Evolutionary conservation across 2,888 invertebrate genomes (phyloP), one percentile per base, ranked within the genome.

Genomic region (Cotesia congregata): DNA sequence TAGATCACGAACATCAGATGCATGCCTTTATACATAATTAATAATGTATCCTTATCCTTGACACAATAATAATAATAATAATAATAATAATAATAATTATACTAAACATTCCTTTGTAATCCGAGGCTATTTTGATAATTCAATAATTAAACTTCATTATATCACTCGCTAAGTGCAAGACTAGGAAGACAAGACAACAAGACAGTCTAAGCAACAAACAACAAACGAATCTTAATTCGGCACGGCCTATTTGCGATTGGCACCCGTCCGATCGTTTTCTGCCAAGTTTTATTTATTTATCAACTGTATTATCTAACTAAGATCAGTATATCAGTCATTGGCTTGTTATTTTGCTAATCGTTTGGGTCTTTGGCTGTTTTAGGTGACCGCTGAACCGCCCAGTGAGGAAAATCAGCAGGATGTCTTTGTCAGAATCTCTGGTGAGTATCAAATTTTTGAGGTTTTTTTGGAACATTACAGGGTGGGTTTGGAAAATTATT

Each of bases 361-460:
- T 30, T 30, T 30, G 30, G 30, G 30, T 30, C 30, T 30, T 30
- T 30, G 30, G 30, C 3, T 30, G 30, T 30, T 30, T 30, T 30
- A 30, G 30, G 30, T 30, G 30, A 30, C 3, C 59, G 82, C 84
- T 20, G 87, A 85, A 75, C 83, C 87, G 77, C 85, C 85, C 50
- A 83, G 87, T 76, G 85, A 87, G 77, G 84, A 84, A 70, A 78
- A 81, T 5, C 85, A 86, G 60, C 87, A 86, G 68, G 88, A 87
- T 84, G 86, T 85, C 15, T 85, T 86, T 77, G 82, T 87, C 41
- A 84, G 86, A 78, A 86, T 88, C 80, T 86, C 86, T 80, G 89
- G 89, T 89, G 77, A 88, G 88, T 85, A 64, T 7, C 3, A 17
- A 67, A 15, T 5, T n/a, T 62, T 62, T 17, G 2, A 1, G 6